Percentiles rank a stretch among this genome's conserved stretches.
Conservation (phyloP, 2,113 vertebrate species). For the Xiphophorus hellerii region DNA sequence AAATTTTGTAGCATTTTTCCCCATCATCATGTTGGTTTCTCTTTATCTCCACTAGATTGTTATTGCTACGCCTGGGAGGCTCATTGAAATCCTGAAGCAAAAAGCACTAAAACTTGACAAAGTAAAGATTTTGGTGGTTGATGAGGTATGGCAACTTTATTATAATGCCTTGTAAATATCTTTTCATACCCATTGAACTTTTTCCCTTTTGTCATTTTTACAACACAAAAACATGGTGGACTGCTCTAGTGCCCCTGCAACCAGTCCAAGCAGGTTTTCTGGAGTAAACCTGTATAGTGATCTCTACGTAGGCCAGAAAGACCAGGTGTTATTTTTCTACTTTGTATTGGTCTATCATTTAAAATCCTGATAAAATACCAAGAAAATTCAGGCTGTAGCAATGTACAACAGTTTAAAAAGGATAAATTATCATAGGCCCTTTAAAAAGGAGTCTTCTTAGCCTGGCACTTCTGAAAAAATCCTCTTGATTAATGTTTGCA, state of each 20-base stretch:
- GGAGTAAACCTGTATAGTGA: too few species aligned
- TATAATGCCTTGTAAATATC: not conserved
- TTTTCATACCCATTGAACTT: not conserved
- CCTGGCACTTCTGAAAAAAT: not conserved
- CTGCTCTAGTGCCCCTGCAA: too few species aligned
- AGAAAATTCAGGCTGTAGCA: too few species aligned
- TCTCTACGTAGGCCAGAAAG: too few species aligned
- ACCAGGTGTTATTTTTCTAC: too few species aligned
- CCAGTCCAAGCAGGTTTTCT: too few species aligned
- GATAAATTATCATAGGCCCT: too few species aligned
- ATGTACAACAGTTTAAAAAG: too few species aligned
- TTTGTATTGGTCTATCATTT: too few species aligned
- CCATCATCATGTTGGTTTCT: slow-evolving; percentile 3
- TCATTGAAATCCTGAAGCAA: slow-evolving; percentile 92
- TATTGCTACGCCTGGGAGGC: slow-evolving; percentile 94
- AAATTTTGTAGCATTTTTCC: not conserved
- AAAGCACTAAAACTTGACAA: slow-evolving; percentile 81
- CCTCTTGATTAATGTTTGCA: not conserved
- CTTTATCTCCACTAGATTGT: slow-evolving; percentile 80
- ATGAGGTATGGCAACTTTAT: slow-evolving; percentile 85
- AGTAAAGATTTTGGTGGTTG: slow-evolving; percentile 88
- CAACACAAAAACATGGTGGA: too few species aligned
- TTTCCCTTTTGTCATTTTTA: not conserved
- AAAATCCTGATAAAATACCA: too few species aligned
- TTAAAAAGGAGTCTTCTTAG: too few species aligned